Conservation (phyloP, 2,888 invertebrate genomes). For the Hipparchia sbordonii region DNA sequence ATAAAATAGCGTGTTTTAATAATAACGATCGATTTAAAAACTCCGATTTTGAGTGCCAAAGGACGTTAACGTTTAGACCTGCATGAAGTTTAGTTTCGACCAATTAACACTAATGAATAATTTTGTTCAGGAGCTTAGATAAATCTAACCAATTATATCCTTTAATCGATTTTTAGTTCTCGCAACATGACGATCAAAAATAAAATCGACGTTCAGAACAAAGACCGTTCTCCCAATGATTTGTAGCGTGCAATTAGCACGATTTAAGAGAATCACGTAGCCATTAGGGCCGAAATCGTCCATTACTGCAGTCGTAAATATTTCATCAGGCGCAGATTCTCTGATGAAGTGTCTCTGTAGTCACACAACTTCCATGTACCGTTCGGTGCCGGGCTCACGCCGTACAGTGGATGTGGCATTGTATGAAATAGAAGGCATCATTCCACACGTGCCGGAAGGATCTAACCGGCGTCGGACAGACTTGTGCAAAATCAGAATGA, state of each 20-base stretch:
- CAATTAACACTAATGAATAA: no score
- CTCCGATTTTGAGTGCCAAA: no score
- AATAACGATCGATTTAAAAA: no score
- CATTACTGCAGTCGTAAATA: conserved; percentile 60
- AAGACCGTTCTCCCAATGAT: conserved; percentile 36
- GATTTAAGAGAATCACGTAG: conserved; percentile 68
- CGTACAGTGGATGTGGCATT: no score
- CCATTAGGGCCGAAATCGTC: conserved; percentile 58
- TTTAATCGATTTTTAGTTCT: conserved; percentile 5
- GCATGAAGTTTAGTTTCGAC: no score
- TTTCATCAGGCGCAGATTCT: conserved; percentile 49
- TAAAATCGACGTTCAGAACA: conserved; percentile 31
- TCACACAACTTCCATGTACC: background rate
- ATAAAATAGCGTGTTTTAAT: no score
- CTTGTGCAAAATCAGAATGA: no score
- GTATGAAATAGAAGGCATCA: no score
- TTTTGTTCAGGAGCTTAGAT: no score
- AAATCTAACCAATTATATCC: background rate
- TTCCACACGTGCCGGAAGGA: no score
- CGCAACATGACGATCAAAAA: conserved; percentile 12
- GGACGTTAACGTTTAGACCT: no score
- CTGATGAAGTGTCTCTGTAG: conserved; percentile 2
- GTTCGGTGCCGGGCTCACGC: background rate
- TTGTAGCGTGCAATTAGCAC: conserved; percentile 59
- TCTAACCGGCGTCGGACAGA: no score